Conservation (phyloP, 2,113 vertebrate genomes). For the Indicator maculatus region DNA sequence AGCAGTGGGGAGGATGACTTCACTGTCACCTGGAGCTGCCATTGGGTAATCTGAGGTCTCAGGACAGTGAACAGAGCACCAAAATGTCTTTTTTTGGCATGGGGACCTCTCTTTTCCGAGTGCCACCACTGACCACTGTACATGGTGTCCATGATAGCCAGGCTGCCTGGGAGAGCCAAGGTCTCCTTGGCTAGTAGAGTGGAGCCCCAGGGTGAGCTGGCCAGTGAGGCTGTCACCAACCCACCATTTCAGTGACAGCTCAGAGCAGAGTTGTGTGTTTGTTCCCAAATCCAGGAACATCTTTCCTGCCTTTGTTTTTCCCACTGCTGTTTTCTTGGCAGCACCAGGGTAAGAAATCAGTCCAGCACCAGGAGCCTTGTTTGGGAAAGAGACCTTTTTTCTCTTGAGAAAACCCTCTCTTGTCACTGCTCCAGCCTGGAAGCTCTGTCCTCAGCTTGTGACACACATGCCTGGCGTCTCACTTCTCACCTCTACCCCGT, state of each 20-base stretch:
- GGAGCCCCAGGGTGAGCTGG: neutral
- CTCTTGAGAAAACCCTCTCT: neutral
- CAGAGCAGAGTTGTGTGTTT: neutral
- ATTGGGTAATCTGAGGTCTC: neutral
- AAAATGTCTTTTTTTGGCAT: neutral
- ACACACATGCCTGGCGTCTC: neutral
- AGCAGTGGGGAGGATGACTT: neutral
- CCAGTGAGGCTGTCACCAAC: accelerated
- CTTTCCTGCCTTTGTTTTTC: conserved; percentile 31
- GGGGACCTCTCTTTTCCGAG: neutral
- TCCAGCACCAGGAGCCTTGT: neutral
- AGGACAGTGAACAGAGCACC: neutral
- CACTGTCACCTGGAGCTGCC: neutral
- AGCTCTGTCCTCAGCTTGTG: conserved; percentile 4
- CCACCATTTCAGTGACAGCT: neutral
- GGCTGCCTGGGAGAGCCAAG: neutral
- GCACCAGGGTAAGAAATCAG: neutral
- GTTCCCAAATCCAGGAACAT: neutral
- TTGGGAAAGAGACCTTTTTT: neutral
- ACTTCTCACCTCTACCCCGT: neutral
- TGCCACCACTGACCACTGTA: neutral
- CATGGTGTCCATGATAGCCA: neutral
- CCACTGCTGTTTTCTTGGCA: neutral
- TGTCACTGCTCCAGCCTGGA: neutral
- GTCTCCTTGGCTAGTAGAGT: neutral